These are phyloP conservation scores for Caenorhabditis wallacei DNA, from an alignment of 2,888 invertebrate genomes.

Conservation along the genomic window DNA sequence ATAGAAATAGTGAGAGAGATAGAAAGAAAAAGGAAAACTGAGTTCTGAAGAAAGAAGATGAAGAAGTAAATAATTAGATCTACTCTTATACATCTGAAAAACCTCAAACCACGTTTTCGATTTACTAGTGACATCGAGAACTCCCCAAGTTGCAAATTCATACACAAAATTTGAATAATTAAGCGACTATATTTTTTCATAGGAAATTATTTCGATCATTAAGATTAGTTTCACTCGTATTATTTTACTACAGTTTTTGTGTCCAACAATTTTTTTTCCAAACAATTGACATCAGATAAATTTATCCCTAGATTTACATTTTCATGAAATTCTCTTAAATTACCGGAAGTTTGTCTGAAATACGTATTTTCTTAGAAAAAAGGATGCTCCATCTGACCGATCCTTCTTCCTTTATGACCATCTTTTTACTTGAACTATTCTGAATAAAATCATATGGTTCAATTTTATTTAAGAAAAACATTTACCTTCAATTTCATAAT, in stretches of 20 bases:
- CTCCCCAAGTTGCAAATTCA: too few relatives aligned
- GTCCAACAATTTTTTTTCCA: background rate
- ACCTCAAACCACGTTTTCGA: constrained; percentile 13
- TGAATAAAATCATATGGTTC: too few relatives aligned
- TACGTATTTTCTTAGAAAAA: background rate
- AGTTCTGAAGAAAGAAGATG: constrained; percentile 44
- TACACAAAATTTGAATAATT: too few relatives aligned
- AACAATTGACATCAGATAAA: background rate
- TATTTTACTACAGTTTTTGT: too few relatives aligned
- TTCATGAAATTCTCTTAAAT: background rate
- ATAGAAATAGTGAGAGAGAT: constrained; percentile 23
- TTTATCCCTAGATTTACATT: background rate
- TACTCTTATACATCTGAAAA: constrained; percentile 39
- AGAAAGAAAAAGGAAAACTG: constrained; percentile 21
- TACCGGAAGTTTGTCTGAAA: background rate
- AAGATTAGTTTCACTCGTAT: too few relatives aligned
- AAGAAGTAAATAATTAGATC: constrained; percentile 63
- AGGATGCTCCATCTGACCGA: background rate
- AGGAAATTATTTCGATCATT: too few relatives aligned
- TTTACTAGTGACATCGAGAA: background rate
- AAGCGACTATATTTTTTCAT: too few relatives aligned
- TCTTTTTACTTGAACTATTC: too few relatives aligned
- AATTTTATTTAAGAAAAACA: too few relatives aligned
- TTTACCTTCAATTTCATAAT: too few relatives aligned
- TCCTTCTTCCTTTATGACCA: background rate